Conservation (phyloP, 2,797 vertebrate species). For the Rhinophrynus dorsalis region DNA sequence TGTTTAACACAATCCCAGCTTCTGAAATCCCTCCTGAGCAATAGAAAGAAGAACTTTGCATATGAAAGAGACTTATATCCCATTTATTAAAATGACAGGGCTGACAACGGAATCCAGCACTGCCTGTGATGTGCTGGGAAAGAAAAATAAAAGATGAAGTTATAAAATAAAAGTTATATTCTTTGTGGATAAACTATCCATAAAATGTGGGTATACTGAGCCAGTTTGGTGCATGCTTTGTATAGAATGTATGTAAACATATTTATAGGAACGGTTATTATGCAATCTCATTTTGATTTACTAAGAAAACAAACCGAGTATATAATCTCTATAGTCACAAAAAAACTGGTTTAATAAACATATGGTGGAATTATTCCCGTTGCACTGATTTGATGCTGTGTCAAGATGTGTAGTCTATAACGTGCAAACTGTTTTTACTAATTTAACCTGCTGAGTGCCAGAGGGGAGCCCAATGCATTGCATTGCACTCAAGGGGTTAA, state of each 20-base stretch:
- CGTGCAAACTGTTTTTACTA: too few relatives aligned
- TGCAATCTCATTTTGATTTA: not conserved
- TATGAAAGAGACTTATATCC: conserved; percentile 33
- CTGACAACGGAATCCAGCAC: conserved; percentile 33
- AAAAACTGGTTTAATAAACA: too few relatives aligned
- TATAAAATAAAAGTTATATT: conserved; percentile 7
- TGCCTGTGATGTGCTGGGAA: conserved; percentile 11
- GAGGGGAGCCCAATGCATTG: too few relatives aligned
- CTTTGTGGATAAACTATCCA: not conserved
- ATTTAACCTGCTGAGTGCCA: too few relatives aligned
- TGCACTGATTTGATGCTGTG: too few relatives aligned
- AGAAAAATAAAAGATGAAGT: conserved; percentile 34
- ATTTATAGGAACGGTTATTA: not conserved
- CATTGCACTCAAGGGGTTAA: too few relatives aligned
- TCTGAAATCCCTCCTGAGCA: conserved; percentile 43
- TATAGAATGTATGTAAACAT: not conserved
- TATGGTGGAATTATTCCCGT: too few relatives aligned
- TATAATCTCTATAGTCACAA: too few relatives aligned
- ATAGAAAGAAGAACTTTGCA: conserved; percentile 36
- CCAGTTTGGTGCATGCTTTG: too few relatives aligned
- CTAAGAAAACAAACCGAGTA: too few relatives aligned
- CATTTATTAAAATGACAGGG: conserved; percentile 37
- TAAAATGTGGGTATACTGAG: not conserved
- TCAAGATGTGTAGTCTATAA: too few relatives aligned
- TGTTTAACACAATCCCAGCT: conserved; percentile 33